Conservation (phyloP, 2,888 invertebrate species). For the Lochmaea capreae region DNA sequence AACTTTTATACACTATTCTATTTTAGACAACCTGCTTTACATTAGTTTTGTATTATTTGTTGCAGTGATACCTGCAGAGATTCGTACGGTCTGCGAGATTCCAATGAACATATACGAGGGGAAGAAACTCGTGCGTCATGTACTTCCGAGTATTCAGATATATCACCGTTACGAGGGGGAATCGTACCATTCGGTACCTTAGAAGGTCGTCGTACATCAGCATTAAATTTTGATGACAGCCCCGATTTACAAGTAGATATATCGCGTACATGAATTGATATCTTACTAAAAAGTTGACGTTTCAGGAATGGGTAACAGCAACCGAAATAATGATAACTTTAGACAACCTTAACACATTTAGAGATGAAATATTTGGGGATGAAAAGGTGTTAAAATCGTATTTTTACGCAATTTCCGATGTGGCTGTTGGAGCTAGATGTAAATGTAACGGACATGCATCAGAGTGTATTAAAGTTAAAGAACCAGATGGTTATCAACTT, state of each 20-base stretch:
- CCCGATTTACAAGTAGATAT: constrained; percentile 85
- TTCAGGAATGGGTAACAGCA: constrained; percentile 96
- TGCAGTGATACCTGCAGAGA: constrained; percentile 89
- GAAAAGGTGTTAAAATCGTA: constrained; percentile 94
- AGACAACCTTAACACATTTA: constrained; percentile 95
- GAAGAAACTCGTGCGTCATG: constrained; percentile 94
- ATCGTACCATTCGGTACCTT: constrained; percentile 95
- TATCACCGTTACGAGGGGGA: constrained; percentile 95
- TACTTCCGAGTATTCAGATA: constrained; percentile 97
- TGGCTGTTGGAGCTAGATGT: constrained; percentile 89
- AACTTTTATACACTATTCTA: no score
- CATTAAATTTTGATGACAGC: constrained; percentile 91
- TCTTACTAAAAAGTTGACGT: neutral
- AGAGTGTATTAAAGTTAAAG: constrained; percentile 79
- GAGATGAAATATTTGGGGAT: constrained; percentile 96
- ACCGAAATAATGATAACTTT: constrained; percentile 91
- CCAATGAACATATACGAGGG: constrained; percentile 74
- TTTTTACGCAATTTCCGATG: constrained; percentile 93
- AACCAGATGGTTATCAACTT: constrained; percentile 69
- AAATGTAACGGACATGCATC: constrained; percentile 99
- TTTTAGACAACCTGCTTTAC: constrained; percentile 16
- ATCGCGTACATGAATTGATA: neutral
- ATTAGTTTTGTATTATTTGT: constrained; percentile 25
- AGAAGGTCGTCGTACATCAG: constrained; percentile 89
- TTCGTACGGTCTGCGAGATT: constrained; percentile 87